phyloP scores from a whole-genome alignment of 2,113 vertebrate genomes.

The Thymallus thymallus region DNA sequence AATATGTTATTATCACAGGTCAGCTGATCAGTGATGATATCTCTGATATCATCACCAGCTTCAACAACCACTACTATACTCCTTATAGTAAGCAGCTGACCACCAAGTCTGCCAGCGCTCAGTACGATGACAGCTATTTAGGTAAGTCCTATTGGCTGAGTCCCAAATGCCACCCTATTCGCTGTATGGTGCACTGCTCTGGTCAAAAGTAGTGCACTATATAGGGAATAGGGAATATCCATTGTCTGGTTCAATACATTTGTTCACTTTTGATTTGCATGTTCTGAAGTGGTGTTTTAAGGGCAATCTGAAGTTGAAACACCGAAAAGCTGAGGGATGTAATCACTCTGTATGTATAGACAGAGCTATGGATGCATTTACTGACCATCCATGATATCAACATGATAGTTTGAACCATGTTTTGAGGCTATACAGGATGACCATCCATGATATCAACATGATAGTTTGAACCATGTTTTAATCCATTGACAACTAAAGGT shows the following conservation, averaged over 20 bases:
- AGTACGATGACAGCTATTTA: conserved; percentile 94
- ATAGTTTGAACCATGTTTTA: neutral
- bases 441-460: too few relatives aligned
- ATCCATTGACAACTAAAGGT: neutral
- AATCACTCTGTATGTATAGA: too few relatives aligned
- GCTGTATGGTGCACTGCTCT: neutral
- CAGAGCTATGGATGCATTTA: too few relatives aligned
- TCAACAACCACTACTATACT: conserved; percentile 63
- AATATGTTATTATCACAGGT: conserved; percentile 63
- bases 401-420: too few relatives aligned
- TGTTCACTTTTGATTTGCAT: neutral
- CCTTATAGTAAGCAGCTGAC: conserved; percentile 79
- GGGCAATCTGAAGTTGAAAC: too few relatives aligned
- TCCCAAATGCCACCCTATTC: neutral
- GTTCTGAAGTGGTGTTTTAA: neutral
- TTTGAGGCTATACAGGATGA: too few relatives aligned
- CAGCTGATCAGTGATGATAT: conserved; percentile 93
- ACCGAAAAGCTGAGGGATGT: too few relatives aligned
- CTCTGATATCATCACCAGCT: conserved; percentile 83
- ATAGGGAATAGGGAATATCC: too few relatives aligned
- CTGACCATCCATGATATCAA: too few relatives aligned
- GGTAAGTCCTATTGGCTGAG: conserved; percentile 68
- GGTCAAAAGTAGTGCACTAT: too few relatives aligned
- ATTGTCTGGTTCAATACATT: neutral
- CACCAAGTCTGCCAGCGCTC: conserved; percentile 83